These are phyloP conservation scores for Eurytoma adleriae DNA, from an alignment of 2,888 invertebrate species.

Conservation along the genomic window DNA sequence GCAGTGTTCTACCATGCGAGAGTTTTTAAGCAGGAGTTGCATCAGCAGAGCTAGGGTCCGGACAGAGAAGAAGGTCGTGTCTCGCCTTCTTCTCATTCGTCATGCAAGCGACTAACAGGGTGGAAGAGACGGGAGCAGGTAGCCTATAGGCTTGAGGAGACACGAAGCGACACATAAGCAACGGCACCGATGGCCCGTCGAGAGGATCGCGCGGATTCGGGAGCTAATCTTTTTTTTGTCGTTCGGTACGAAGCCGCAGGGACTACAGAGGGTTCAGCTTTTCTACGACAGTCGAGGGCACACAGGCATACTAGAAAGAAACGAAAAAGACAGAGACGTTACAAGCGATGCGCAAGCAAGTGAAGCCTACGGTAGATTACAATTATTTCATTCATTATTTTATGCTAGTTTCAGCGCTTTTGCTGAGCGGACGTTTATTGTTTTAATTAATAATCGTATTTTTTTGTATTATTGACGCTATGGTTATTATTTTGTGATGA, in stretches of 20 bases:
- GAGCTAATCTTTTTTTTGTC: slow-evolving; percentile 55
- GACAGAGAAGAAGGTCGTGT: too few species aligned
- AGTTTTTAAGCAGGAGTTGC: too few species aligned
- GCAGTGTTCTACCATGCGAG: too few species aligned
- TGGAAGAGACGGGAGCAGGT: background rate
- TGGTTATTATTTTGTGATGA: too few species aligned
- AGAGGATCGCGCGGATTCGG: slow-evolving; percentile 64
- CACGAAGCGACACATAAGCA: too few species aligned
- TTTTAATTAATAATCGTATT: background rate
- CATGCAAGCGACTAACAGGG: slow-evolving; percentile 68
- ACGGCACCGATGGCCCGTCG: slow-evolving; percentile 64
- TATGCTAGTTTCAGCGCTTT: slow-evolving; percentile 37
- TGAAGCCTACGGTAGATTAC: slow-evolving; percentile 24
- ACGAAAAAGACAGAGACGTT: background rate
- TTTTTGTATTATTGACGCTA: too few species aligned
- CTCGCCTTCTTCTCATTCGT: slow-evolving; percentile 17
- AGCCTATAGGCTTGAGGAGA: background rate
- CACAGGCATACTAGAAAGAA: background rate
- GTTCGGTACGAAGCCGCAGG: too few species aligned
- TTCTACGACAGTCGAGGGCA: slow-evolving; percentile 29
- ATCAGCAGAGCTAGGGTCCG: too few species aligned
- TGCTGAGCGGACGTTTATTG: slow-evolving; percentile 10
- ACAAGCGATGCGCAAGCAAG: slow-evolving; percentile 47
- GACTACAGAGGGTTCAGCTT: slow-evolving; percentile 1
- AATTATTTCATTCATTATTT: slow-evolving; percentile 10